Evolutionary conservation across 2,797 vertebrate genomes (phyloP).

Genomic region (Anas bernieri): DNA sequence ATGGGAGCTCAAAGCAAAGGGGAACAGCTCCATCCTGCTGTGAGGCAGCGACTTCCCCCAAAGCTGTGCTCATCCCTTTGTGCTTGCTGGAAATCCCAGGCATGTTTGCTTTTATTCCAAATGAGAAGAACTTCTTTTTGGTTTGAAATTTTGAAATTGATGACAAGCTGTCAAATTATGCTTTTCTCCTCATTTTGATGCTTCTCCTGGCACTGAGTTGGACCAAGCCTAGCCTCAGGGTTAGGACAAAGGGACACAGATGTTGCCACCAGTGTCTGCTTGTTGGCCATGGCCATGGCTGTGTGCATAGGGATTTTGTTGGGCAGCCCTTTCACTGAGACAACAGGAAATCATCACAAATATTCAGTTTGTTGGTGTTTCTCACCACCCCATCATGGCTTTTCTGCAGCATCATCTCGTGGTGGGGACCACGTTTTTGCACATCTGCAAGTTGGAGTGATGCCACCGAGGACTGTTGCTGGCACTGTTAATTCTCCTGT

Average conservation of each 20-base stretch:
- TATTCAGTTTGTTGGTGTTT: background rate
- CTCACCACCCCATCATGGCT: accelerated
- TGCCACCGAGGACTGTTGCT: background rate
- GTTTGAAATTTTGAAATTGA: background rate
- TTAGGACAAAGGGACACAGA: background rate
- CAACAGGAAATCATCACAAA: accelerated
- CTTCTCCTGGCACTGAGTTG: background rate
- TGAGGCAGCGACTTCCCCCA: background rate
- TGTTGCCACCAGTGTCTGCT: background rate
- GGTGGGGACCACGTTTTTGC: background rate
- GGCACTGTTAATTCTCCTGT: background rate
- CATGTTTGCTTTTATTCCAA: conserved; percentile 6
- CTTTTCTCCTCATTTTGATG: background rate
- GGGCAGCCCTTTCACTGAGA: background rate
- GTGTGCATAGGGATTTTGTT: background rate
- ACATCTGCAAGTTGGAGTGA: background rate
- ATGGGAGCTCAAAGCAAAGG: background rate
- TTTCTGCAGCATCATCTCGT: background rate
- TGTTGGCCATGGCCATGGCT: background rate
- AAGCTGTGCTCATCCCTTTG: background rate
- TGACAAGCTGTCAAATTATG: background rate
- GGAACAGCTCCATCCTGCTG: background rate
- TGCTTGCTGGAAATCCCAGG: background rate
- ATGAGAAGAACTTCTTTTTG: background rate
- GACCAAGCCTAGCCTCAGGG: background rate